A percentile compares a stretch with the other conserved stretches of the same genome.
These are phyloP conservation scores for Hemibagrus wyckioides DNA, from an alignment of 2,113 vertebrate species.

Conservation along the genomic window DNA sequence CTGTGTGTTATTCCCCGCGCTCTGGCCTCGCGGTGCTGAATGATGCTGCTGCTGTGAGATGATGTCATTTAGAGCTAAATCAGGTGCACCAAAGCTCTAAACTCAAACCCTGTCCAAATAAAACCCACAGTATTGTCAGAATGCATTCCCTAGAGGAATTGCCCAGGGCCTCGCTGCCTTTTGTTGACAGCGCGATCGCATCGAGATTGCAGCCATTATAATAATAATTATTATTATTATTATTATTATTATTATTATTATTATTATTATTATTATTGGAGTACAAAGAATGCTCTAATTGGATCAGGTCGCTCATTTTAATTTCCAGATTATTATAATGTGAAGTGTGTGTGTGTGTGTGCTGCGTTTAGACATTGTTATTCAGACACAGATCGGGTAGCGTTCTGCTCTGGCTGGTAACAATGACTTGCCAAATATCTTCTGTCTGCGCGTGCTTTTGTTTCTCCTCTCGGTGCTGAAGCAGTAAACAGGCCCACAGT, in stretches of 20 bases:
- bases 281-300: background rate
- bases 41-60: conserved; percentile 60
- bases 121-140: background rate
- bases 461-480: conserved; percentile 8
- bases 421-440: conserved; percentile 52
- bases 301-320: conserved; percentile 1
- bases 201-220: background rate
- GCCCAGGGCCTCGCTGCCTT: conserved; percentile 38
- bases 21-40: conserved; percentile 40
- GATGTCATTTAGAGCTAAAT: conserved; percentile 73
- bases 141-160: background rate
- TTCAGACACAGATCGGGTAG: conserved; percentile 16
- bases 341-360: background rate
- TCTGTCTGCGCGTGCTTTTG: background rate
- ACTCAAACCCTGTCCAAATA: too few species aligned
- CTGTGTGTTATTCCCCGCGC: conserved; percentile 70
- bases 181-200: conserved; percentile 39
- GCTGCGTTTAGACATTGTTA: background rate
- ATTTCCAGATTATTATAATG: background rate
- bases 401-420: conserved; percentile 33
- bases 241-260: background rate
- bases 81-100: background rate
- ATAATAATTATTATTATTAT: too few species aligned
- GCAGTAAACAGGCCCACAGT: background rate
- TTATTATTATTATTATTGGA: background rate